Base-by-base conservation (phyloP, 2,797 vertebrate species). In the Poeciliopsis presidionis region DNA sequence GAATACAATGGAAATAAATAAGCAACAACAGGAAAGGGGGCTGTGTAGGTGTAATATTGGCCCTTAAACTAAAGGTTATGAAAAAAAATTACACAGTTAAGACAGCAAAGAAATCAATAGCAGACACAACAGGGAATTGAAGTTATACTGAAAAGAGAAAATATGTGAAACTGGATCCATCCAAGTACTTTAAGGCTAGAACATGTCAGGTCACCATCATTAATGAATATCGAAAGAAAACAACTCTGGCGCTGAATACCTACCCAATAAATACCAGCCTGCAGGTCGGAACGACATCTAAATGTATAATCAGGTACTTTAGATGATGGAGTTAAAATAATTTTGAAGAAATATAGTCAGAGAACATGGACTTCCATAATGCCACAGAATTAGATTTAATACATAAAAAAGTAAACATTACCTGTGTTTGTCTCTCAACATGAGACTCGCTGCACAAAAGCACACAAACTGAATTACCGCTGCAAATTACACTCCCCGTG, bases 1-100 rank as follows among this genome's bases (percentile, higher is more conserved):
- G 8, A 63, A 53, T 61, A 36, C 5, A 61, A 30, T 9, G 9
- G 51, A 39, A 3, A 72, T 67, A 12, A 43, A 74, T 22, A 1
- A 5, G 1, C 73, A 63, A 70, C 9, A 43, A 47, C 46, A 55
- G 36, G 16, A 3, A 22, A 3, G 46, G 41, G 67, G 28, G 16
- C 5, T 5, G n/a, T 3, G 25, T 74, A 33, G 7, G 45, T 22
- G 55, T 28, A 46, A 30, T 33, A 45, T 20, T 74, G 53, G 25
- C 39, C 5, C 13, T 73, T 41, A 73, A 41, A 55, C 36, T n/a
- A 41, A 41, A 57, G 39, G 49, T 55, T 41, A 39, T 55, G 39
- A 33, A 51, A 55, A 53, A 49, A 53, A 59, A 74, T 28, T 57
- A 74, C 12, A 41, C 53, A n/a, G 36, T 74, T 41, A 43, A 57